Conservation (phyloP, 2,113 vertebrate genomes). For the Chionis minor region DNA sequence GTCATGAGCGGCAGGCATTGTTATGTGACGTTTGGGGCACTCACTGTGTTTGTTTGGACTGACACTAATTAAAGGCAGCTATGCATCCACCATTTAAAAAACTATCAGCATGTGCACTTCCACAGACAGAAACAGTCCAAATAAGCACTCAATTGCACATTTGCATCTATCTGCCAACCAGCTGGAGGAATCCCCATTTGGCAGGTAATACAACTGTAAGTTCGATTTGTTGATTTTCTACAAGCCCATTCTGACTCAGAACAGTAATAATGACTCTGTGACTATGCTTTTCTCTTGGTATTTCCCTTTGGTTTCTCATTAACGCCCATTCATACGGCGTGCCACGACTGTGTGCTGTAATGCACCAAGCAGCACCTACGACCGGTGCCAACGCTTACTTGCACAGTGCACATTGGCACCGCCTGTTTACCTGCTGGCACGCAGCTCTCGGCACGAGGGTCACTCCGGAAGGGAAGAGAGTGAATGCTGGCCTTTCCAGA, state of each 20-base stretch:
- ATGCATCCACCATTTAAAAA: background rate
- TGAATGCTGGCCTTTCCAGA: background rate
- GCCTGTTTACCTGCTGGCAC: background rate
- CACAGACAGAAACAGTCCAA: background rate
- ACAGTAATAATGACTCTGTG: background rate
- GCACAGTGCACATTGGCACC: background rate
- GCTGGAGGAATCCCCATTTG: background rate
- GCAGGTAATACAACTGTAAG: background rate
- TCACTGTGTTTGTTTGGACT: background rate
- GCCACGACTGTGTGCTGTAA: background rate
- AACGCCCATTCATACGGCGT: background rate
- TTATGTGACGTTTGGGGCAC: background rate
- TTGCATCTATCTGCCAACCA: background rate
- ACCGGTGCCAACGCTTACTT: background rate
- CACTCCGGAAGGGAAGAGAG: background rate
- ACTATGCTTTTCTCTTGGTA: background rate
- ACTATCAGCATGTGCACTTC: background rate
- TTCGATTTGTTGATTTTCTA: background rate
- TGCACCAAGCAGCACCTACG: background rate
- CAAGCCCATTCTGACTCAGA: background rate
- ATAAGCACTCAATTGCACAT: rapidly evolving
- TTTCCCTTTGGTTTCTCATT: background rate
- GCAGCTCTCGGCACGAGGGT: background rate
- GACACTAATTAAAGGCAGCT: background rate
- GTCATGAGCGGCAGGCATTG: background rate